Evolutionary conservation across 2,113 vertebrate species (phyloP), one percentile per base, ranked within the genome.

Genomic region (Lagopus leucura): DNA sequence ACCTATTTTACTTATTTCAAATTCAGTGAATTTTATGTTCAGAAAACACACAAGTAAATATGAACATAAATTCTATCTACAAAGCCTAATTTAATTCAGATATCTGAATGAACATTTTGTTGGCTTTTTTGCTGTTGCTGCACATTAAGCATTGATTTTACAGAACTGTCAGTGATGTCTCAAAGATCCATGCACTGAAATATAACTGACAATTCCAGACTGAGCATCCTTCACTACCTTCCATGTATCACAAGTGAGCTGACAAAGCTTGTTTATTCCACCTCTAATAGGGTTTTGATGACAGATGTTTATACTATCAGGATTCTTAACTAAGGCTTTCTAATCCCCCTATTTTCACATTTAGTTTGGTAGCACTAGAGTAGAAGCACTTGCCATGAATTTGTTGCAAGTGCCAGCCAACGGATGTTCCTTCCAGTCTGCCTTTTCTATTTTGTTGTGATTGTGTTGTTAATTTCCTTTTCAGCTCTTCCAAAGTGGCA

Each of bases 31-130:
- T 78, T 78, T 70, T 25, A 82, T 52, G 52, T 48, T 73, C 38
- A 55, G 55, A 77, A 30, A 71, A 64, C 73, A 28, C 40, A 30
- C 9, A 54, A 77, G 16, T 15, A 71, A 86, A 84, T 36, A 72
- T 24, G 34, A 80, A 47, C 20, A 58, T 13, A 36, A 70, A 63
- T 5, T 54, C 30, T 13, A 67, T 57, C 52, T 75, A 40, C 52
- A 86, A 90, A 89, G 40, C 8, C 42, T 60, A 5, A 52, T 45
- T 86, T 71, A 82, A 76, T 65, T 20, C 28, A 61, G 54, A 76
- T 30, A 76, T 20, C 10, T 17, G 17, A 54, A 54, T 0, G 0
- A 69, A 61, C 6, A 54, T 55, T 42, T 63, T 55, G 13, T 40
- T 77, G 32, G 40, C 8, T 9, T 38, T 67, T 90, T 67, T 64